These are phyloP conservation scores for Unio delphinus DNA, from an alignment of 2,888 invertebrate species.

Conservation along the genomic window DNA sequence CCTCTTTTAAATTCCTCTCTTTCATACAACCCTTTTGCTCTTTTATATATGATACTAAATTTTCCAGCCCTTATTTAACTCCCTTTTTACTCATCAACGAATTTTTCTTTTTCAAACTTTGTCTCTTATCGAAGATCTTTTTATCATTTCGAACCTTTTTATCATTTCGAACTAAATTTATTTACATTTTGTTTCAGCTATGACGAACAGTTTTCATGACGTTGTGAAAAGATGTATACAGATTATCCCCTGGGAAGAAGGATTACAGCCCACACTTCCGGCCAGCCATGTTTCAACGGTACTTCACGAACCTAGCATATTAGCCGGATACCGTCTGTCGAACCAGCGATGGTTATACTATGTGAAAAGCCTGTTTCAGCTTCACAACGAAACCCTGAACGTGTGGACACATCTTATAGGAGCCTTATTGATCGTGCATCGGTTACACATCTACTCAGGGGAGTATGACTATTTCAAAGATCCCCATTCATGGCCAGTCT, in stretches of 20 bases:
- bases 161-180: too few species aligned
- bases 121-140: too few species aligned
- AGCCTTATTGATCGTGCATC: slow-evolving; percentile 28
- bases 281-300: slow-evolving; percentile 47
- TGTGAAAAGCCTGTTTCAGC: slow-evolving; percentile 51
- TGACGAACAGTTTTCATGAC: too few species aligned
- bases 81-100: too few species aligned
- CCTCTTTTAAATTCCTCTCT: too few species aligned
- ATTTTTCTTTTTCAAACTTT: too few species aligned
- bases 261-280: slow-evolving; percentile 31
- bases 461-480: slow-evolving; percentile 50
- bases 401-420: slow-evolving; percentile 60
- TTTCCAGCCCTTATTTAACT: too few species aligned
- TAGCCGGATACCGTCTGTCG: slow-evolving; percentile 50
- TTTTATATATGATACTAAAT: too few species aligned
- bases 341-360: slow-evolving; percentile 55
- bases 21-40: too few species aligned
- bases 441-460: slow-evolving; percentile 36
- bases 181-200: too few species aligned
- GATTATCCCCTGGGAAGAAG: slow-evolving; percentile 30
- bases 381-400: slow-evolving; percentile 62
- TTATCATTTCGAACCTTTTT: too few species aligned
- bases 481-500: slow-evolving; percentile 43
- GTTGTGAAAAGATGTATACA: too few species aligned
- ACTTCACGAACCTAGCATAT: slow-evolving; percentile 56